phyloP scores from a whole-genome alignment of 2,888 invertebrate genomes.

The Meiosimyza platycephala region DNA sequence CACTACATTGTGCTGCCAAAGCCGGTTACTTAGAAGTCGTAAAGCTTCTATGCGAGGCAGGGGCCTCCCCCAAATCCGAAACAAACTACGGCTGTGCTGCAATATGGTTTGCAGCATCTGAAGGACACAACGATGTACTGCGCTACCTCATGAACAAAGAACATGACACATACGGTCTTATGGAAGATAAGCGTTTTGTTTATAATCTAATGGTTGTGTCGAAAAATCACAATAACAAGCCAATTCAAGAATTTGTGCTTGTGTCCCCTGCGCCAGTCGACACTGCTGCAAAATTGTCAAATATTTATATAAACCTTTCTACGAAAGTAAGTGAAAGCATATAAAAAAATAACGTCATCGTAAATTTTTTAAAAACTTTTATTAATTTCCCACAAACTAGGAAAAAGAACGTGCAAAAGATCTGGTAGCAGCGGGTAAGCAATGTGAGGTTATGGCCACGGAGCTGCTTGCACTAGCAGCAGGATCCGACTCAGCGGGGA shows the following conservation, averaged over 20 bases:
- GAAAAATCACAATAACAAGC: constrained; percentile 94
- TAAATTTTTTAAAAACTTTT: neutral
- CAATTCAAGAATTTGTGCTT: constrained; percentile 96
- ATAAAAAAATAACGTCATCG: neutral
- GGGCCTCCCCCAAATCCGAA: constrained; percentile 94
- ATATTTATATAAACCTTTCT: constrained; percentile 87
- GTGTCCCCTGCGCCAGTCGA: constrained; percentile 99
- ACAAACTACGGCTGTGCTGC: constrained; percentile 97
- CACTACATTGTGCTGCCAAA: constrained; percentile 92
- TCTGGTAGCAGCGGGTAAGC: constrained; percentile 93
- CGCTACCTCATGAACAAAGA: constrained; percentile 97
- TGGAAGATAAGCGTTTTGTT: constrained; percentile 98
- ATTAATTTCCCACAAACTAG: constrained; percentile 60
- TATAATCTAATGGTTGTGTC: constrained; percentile 99
- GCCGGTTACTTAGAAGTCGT: constrained; percentile 96
- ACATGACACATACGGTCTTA: constrained; percentile 95
- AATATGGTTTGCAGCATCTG: constrained; percentile 97
- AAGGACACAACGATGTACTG: constrained; percentile 95
- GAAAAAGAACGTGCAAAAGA: constrained; percentile 99
- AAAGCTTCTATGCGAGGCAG: constrained; percentile 92
- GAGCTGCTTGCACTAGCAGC: constrained; percentile 94
- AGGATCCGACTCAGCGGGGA: constrained; percentile 93
- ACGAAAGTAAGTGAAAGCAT: constrained; percentile 73
- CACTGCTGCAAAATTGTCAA: constrained; percentile 96
- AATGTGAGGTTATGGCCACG: constrained; percentile 98